These are phyloP conservation scores for Elgaria multicarinata DNA, from an alignment of 2,113 vertebrate species.

Conservation along the genomic window DNA sequence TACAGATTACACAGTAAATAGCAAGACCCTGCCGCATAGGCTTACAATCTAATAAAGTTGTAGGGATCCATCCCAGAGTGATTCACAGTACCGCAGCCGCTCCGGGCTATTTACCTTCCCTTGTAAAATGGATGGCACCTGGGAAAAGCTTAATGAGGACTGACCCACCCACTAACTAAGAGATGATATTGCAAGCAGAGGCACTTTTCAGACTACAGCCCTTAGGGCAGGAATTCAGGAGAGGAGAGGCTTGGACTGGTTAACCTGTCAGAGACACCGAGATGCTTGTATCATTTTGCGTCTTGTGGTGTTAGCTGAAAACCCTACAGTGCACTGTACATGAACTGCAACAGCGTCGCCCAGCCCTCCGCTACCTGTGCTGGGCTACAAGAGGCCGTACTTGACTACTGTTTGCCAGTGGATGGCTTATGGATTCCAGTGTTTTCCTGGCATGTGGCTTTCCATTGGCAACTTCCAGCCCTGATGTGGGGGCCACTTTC, in stretches of 20 bases:
- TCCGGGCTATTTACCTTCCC: not conserved
- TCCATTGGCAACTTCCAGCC: not conserved
- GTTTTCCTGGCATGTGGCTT: too few species aligned
- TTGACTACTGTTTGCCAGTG: not conserved
- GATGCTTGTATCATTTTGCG: not conserved
- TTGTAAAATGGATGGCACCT: not conserved
- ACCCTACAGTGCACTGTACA: too few species aligned
- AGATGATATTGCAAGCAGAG: not conserved
- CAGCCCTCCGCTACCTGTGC: not conserved
- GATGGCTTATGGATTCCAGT: not conserved
- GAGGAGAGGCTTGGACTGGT: not conserved
- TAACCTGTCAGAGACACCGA: not conserved
- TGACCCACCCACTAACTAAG: not conserved
- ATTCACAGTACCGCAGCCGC: not conserved
- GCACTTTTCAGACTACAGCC: not conserved
- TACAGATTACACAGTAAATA: too few species aligned
- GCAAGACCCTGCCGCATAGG: too few species aligned
- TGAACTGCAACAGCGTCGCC: too few species aligned
- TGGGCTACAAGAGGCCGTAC: too few species aligned
- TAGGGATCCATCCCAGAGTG: too few species aligned
- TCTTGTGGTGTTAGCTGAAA: not conserved
- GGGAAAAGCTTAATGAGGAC: not conserved
- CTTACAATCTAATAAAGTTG: too few species aligned
- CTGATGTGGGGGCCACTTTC: not conserved
- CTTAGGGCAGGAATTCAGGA: not conserved